Conservation (phyloP, 2,888 invertebrate species). For the Drosophila nr. medialis region DNA sequence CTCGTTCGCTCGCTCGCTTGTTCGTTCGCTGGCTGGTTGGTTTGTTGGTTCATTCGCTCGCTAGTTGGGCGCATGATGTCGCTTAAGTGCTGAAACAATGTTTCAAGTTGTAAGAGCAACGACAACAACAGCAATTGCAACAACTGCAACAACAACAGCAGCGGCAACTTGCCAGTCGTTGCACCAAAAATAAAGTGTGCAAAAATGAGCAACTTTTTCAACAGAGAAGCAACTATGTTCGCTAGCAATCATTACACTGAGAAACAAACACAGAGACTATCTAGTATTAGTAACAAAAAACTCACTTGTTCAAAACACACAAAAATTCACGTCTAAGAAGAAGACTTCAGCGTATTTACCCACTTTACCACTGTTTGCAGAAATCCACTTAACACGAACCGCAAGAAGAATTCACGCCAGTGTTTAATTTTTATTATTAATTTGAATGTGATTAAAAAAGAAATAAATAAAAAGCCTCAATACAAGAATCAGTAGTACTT, state of each 20-base stretch:
- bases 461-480: not conserved
- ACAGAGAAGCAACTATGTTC: constrained; percentile 73
- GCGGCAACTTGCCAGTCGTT: constrained; percentile 48
- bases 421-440: not conserved
- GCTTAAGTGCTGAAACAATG: constrained; percentile 80
- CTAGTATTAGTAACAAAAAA: not conserved
- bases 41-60: constrained; percentile 37
- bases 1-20: constrained; percentile 32
- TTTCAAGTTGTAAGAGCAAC: constrained; percentile 79
- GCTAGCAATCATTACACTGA: constrained; percentile 27
- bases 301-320: too few relatives aligned
- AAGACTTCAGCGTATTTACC: too few relatives aligned
- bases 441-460: not conserved
- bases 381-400: too few relatives aligned
- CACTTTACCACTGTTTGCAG: too few relatives aligned
- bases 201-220: constrained; percentile 77
- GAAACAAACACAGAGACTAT: not conserved
- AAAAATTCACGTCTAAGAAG: too few relatives aligned
- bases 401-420: too few relatives aligned
- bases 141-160: constrained; percentile 33
- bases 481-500: not conserved
- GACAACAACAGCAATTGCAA: constrained; percentile 47
- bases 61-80: constrained; percentile 69
- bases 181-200: constrained; percentile 77
- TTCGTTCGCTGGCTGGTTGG: constrained; percentile 19